Percentiles rank a stretch among this genome's conserved stretches.
These are phyloP conservation scores for Drosophila villosipedis DNA, from an alignment of 2,888 invertebrate species.

Conservation along the genomic window DNA sequence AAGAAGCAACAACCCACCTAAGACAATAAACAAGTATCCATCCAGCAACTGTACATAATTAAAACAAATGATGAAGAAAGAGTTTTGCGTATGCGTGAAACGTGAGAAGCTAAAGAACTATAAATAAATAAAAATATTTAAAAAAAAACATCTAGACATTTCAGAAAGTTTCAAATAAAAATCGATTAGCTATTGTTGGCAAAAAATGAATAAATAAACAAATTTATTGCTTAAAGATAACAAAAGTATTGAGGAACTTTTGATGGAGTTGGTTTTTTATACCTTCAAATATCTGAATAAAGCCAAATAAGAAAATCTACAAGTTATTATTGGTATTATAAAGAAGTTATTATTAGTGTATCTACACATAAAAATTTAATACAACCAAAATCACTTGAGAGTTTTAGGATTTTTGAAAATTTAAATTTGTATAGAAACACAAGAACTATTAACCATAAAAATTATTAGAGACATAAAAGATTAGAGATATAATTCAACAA, in stretches of 20 bases:
- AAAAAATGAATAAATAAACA: background rate
- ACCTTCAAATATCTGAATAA: background rate
- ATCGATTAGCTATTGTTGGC: background rate
- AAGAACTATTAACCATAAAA: background rate
- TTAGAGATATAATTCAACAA: background rate
- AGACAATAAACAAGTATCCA: slow-evolving; percentile 31
- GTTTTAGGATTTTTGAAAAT: background rate
- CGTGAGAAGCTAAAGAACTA: background rate
- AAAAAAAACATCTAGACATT: background rate
- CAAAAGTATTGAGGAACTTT: background rate
- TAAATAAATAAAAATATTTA: background rate
- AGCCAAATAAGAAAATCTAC: background rate
- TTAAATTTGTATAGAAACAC: background rate
- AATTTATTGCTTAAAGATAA: background rate
- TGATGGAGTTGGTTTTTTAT: background rate
- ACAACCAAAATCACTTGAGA: background rate
- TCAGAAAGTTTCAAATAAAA: background rate
- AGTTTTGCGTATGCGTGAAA: background rate
- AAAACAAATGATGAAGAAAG: slow-evolving; percentile 40
- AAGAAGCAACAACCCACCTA: slow-evolving; percentile 23
- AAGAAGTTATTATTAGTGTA: background rate
- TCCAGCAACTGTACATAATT: slow-evolving; percentile 50
- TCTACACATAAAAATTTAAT: background rate
- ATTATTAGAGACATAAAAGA: background rate
- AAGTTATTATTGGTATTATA: background rate